Percentiles rank a stretch among this genome's conserved stretches.
These are phyloP conservation scores for Sigmodon hispidus DNA, from an alignment of 2,113 vertebrate genomes.

Conservation along the genomic window DNA sequence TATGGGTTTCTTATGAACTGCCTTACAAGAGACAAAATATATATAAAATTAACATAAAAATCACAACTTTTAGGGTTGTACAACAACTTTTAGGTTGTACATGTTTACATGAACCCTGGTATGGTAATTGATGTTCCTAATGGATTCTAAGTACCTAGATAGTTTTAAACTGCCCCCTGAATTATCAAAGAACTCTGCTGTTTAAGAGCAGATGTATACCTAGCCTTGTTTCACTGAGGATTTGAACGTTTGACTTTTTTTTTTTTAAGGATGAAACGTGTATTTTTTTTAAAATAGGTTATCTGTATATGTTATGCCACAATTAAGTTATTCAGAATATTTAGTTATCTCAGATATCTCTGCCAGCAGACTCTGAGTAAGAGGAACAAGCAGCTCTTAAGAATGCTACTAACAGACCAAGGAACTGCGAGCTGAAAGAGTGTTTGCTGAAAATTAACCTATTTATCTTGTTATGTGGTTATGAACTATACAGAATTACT, in stretches of 20 bases:
- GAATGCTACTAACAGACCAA: constrained; percentile 9
- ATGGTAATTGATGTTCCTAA: constrained; percentile 44
- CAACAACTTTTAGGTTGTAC: constrained; percentile 51
- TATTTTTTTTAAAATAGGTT: constrained; percentile 49
- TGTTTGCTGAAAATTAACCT: constrained; percentile 55
- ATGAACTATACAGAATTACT: neutral
- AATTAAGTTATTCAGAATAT: neutral
- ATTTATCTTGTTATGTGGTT: constrained; percentile 26
- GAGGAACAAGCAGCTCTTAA: constrained; percentile 33
- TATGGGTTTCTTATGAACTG: neutral
- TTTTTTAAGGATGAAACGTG: constrained; percentile 37
- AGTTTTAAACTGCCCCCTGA: constrained; percentile 28
- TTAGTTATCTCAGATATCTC: neutral
- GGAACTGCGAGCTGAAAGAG: neutral
- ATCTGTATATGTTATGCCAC: neutral
- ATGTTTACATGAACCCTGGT: constrained; percentile 17
- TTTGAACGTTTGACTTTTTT: constrained; percentile 58
- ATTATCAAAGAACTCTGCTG: constrained; percentile 55
- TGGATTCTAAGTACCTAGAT: constrained; percentile 15
- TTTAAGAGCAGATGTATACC: constrained; percentile 38
- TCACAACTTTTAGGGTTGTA: constrained; percentile 53
- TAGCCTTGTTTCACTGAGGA: neutral
- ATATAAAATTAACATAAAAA: constrained; percentile 46
- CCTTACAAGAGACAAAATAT: constrained; percentile 33
- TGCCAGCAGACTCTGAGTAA: constrained; percentile 8